phyloP scores from a whole-genome alignment of 2,113 vertebrate genomes.

The Phaetusa simplex region DNA sequence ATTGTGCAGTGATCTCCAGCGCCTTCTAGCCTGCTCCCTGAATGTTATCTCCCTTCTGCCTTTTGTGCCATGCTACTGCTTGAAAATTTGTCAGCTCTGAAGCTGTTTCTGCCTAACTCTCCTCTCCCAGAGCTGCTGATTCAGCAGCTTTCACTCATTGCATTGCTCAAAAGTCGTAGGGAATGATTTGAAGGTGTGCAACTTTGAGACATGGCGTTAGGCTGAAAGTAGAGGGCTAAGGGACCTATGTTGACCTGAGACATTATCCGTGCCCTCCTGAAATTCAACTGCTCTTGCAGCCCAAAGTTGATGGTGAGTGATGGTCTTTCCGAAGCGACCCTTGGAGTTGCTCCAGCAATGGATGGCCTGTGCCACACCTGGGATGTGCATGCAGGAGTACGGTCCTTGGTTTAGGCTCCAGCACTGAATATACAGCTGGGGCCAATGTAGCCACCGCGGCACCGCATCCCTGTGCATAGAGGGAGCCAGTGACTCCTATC shows the following conservation, averaged over 20 bases:
- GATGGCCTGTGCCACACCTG: accelerated
- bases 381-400: accelerated
- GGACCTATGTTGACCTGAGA: background rate
- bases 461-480: accelerated
- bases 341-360: background rate
- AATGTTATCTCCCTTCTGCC: background rate
- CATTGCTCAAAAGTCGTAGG: background rate
- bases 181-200: accelerated
- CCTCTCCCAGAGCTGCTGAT: background rate
- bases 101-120: background rate
- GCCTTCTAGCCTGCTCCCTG: background rate
- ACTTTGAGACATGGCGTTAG: background rate
- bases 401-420: background rate
- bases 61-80: background rate
- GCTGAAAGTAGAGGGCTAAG: background rate
- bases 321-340: background rate
- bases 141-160: background rate
- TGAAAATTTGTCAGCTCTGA: background rate
- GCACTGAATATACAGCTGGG: background rate
- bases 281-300: background rate
- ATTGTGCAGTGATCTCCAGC: background rate
- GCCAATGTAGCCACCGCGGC: background rate
- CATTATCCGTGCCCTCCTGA: background rate
- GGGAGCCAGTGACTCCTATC: background rate
- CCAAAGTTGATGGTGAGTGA: background rate